Percentiles rank a stretch among this genome's conserved stretches.
Evolutionary conservation across 2,797 vertebrate species (phyloP).

Genomic region (Gorsachius magnificus): DNA sequence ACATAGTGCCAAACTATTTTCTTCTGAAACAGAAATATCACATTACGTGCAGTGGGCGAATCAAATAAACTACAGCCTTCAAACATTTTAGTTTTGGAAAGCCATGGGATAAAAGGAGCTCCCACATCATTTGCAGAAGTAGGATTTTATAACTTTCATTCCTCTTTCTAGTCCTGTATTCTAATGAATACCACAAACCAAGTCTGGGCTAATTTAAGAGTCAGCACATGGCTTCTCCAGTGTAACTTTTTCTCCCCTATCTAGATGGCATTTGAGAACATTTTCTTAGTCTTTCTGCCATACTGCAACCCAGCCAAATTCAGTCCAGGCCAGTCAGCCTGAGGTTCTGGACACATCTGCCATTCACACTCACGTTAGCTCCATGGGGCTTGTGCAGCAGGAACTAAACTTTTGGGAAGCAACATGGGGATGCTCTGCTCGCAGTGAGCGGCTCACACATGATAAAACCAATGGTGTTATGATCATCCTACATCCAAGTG

Average conservation of each 20-base stretch:
- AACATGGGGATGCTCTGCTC: background rate
- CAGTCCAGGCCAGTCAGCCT: background rate
- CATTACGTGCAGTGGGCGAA: background rate
- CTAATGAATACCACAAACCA: background rate
- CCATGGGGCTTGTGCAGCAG: background rate
- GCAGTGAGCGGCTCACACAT: fast-evolving
- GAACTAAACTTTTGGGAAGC: background rate
- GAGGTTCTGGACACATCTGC: background rate
- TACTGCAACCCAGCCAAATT: background rate
- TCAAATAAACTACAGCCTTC: background rate
- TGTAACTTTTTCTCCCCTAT: background rate
- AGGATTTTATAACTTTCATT: background rate
- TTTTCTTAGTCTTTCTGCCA: background rate
- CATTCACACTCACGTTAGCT: fast-evolving
- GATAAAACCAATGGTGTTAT: background rate
- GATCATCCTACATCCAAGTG: background rate
- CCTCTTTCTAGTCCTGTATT: background rate
- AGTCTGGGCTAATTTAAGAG: background rate
- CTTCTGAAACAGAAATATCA: background rate
- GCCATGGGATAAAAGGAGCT: background rate
- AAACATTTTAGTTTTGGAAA: background rate
- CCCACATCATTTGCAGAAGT: background rate
- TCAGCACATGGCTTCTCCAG: background rate
- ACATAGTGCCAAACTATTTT: background rate
- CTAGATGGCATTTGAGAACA: background rate